Percentiles rank a stretch among this genome's conserved stretches.
Evolutionary conservation across 2,797 vertebrate genomes (phyloP).

Genomic region (Ambastaia sidthimunki): DNA sequence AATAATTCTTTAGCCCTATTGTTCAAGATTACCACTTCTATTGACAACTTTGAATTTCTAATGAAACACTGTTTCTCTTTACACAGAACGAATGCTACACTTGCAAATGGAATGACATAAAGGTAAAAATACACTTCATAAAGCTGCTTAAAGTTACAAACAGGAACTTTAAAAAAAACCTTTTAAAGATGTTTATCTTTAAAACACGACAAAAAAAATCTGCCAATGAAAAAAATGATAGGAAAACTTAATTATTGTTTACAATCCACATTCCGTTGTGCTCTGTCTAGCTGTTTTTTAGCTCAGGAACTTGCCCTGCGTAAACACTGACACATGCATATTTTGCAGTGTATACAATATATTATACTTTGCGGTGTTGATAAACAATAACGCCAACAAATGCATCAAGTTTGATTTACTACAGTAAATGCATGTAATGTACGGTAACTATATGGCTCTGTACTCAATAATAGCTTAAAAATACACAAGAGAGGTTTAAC

Average conservation of each 20-base stretch:
- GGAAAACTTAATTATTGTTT: not conserved
- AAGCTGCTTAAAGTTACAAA: not conserved
- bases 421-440: not conserved
- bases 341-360: not conserved
- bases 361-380: not conserved
- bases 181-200: not conserved
- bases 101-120: not conserved
- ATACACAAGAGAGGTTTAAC: constrained; percentile 40
- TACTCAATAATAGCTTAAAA: constrained; percentile 35
- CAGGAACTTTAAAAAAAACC: not conserved
- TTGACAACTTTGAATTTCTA: constrained; percentile 68
- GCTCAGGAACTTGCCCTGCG: not conserved
- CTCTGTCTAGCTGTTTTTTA: not conserved
- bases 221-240: not conserved
- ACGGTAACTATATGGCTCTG: constrained; percentile 12
- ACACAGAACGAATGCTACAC: constrained; percentile 10
- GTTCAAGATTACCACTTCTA: constrained; percentile 65
- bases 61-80: constrained; percentile 39
- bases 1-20: constrained; percentile 63
- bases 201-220: not conserved
- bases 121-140: not conserved
- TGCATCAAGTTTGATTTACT: not conserved
- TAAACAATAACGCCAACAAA: not conserved
- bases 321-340: not conserved
- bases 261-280: not conserved